These are phyloP conservation scores for Lepus americanus DNA, from an alignment of 2,113 vertebrate species.

Conservation along the genomic window DNA sequence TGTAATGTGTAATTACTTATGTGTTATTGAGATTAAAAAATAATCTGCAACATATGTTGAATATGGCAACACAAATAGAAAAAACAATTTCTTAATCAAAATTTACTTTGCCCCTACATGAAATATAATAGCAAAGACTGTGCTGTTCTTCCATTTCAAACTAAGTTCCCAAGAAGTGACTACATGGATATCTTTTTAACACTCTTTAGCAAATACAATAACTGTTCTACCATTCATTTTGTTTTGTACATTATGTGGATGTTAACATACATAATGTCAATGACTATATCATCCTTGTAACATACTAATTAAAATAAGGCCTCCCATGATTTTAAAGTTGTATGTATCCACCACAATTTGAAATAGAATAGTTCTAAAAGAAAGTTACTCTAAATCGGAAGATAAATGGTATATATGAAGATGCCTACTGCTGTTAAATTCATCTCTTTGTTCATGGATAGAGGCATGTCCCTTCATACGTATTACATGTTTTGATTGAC, in stretches of 20 bases:
- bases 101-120: neutral
- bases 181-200: neutral
- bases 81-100: neutral
- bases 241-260: neutral
- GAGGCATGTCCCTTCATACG: neutral
- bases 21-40: neutral
- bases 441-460: neutral
- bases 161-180: neutral
- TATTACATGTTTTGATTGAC: neutral
- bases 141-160: neutral
- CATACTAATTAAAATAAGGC: neutral
- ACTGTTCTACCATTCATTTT: neutral
- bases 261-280: neutral
- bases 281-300: neutral
- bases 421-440: neutral
- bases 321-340: neutral
- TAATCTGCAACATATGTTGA: neutral
- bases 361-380: neutral
- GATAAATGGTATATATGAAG: neutral
- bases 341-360: neutral
- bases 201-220: neutral
- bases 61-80: neutral
- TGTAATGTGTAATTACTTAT: neutral
- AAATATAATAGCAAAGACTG: neutral
- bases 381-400: neutral